Conservation (phyloP, 2,113 vertebrate genomes). For the Cryptomyrus ogoouensis region DNA sequence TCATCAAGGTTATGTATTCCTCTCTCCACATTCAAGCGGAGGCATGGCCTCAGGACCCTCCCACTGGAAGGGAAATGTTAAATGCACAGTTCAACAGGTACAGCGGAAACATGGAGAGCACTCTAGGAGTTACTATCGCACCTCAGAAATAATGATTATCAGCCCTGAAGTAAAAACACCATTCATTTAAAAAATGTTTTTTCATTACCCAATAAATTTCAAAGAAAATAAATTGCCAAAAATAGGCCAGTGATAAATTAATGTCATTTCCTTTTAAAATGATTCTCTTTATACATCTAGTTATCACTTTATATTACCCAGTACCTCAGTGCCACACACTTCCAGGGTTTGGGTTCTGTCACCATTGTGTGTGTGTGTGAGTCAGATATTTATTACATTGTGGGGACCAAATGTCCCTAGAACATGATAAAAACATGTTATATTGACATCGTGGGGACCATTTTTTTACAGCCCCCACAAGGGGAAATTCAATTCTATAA, state of each 20-base stretch:
- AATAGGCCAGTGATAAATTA: background rate
- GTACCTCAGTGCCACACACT: background rate
- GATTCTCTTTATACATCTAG: background rate
- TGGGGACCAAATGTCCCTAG: too few relatives aligned
- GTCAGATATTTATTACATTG: too few relatives aligned
- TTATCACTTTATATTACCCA: background rate
- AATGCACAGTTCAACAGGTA: slow-evolving; percentile 53
- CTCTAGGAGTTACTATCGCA: background rate
- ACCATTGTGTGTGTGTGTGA: background rate
- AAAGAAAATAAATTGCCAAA: background rate
- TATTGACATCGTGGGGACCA: too few relatives aligned
- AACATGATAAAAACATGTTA: too few relatives aligned
- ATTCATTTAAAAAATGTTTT: background rate
- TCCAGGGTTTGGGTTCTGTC: background rate
- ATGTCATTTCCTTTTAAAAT: background rate
- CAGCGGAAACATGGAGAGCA: background rate
- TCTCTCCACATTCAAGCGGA: slow-evolving; percentile 47
- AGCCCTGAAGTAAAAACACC: background rate
- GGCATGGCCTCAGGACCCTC: slow-evolving; percentile 34
- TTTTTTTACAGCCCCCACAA: too few relatives aligned
- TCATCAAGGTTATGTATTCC: slow-evolving; percentile 68
- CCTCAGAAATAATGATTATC: background rate
- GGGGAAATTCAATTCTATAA: too few relatives aligned
- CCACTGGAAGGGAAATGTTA: slow-evolving; percentile 37
- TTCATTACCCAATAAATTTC: background rate